Base-by-base conservation (phyloP, 2,113 vertebrate species). In the Ranitomeya imitator region DNA sequence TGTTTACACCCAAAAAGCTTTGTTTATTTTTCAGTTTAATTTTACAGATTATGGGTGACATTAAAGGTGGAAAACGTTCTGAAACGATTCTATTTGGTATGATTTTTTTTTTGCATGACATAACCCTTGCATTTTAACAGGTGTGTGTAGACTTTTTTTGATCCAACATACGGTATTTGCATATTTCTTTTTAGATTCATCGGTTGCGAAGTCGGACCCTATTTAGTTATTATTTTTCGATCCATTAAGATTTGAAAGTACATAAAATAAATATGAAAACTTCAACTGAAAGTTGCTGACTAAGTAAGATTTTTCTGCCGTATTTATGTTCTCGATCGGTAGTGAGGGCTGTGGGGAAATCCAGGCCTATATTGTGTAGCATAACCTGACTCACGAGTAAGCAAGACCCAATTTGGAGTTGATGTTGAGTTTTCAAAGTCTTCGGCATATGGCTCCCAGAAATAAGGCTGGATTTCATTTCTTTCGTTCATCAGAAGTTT, bases 401-500 rank as follows among this genome's bases (percentile, higher is more conserved):
- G 71, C 7, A 83, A 57, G 59, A 79, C 83, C 51, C 61, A 79
- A 60, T 52, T 59, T 67, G 60, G 73, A 21, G 80, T 83, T 78
- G 59, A 79, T 89, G 81, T 85, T 74, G 89, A 89, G 93, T 93
- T 90, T 91, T 74, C 81, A 85, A 93, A 77, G 91, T 89, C 87
- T 87, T 90, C 91, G 92, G 94, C 94, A 95, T 94, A 92, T 95
- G 94, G 94, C 93, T 94, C 79, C 18, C 94, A 95, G 94, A 95
- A 93, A 93, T 92, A 83, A 90, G 93, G 90, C 92, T 92, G 90
- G 90, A 90, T 95, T 95, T 94, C 94, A 95, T 95, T 95, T 95
- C 93, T 94, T 95, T 95, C 92, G 94, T 96, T 96, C 95, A 95
- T 94, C 95, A 95, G 95, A 96, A 95, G 94, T 95, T 94, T 91